These are phyloP conservation scores for Megaceryle alcyon DNA, from an alignment of 2,797 vertebrate genomes.

Conservation along the genomic window DNA sequence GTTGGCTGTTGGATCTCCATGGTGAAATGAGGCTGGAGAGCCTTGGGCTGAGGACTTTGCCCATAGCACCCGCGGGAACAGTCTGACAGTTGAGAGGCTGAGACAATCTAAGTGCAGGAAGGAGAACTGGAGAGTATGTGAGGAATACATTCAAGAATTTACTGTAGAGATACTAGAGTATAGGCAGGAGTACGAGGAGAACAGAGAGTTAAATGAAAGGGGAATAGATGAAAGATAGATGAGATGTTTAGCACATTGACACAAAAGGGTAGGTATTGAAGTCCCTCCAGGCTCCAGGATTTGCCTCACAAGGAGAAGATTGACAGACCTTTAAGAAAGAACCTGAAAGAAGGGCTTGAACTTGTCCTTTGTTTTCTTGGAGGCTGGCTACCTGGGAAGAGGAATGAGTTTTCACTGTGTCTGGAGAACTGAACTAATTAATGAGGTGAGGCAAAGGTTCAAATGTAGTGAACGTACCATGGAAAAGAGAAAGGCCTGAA, in stretches of 20 bases:
- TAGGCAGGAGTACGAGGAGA: background rate
- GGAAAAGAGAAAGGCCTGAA: conserved; percentile 20
- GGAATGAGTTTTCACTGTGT: background rate
- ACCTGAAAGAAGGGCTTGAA: conserved; percentile 43
- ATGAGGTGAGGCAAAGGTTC: conserved; percentile 33
- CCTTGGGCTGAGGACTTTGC: background rate
- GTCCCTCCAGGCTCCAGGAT: background rate
- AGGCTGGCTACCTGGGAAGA: background rate
- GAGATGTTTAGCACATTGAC: background rate
- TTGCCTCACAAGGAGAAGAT: conserved; percentile 36
- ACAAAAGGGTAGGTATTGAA: background rate
- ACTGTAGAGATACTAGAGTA: background rate
- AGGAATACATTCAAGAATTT: background rate
- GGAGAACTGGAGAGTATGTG: background rate
- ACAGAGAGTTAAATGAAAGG: background rate
- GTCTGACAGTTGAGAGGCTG: background rate
- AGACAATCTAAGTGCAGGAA: background rate
- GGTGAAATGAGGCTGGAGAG: background rate
- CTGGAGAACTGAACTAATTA: conserved; percentile 55
- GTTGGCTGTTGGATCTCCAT: background rate
- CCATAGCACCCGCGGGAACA: background rate
- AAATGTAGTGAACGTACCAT: background rate
- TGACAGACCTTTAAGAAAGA: conserved; percentile 53
- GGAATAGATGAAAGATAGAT: conserved; percentile 11
- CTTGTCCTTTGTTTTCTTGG: conserved; percentile 51